Percentiles rank a stretch among this genome's conserved stretches.
Evolutionary conservation across 1,140 invertebrate species (phyloP).

Genomic region (Drosophila suzukii): DNA sequence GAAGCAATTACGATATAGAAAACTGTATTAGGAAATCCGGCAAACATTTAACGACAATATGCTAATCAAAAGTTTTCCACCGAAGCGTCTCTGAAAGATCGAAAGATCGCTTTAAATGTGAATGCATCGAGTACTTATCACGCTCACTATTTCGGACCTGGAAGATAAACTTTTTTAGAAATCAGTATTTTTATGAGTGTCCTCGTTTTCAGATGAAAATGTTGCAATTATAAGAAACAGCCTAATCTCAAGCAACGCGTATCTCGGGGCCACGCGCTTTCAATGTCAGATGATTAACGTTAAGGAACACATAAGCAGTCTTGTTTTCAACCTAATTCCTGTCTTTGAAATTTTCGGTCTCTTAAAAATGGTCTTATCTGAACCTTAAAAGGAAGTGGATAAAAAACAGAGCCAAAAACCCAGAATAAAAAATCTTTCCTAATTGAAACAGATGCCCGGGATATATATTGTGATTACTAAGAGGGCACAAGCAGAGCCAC

Average conservation of each 20-base stretch:
- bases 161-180: too few relatives aligned
- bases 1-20: conserved; percentile 1
- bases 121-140: neutral
- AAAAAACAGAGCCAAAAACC: neutral
- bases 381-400: neutral
- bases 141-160: neutral
- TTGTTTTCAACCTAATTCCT: conserved; percentile 5
- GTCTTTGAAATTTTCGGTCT: conserved; percentile 37
- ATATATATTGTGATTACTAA: conserved; percentile 32
- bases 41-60: neutral
- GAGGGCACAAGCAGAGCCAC: neutral
- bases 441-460: conserved; percentile 43
- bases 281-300: conserved; percentile 51
- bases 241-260: neutral
- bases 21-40: conserved; percentile 31
- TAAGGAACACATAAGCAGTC: neutral
- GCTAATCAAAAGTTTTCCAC: neutral
- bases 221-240: neutral
- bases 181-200: neutral
- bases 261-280: conserved; percentile 2
- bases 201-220: neutral
- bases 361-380: conserved; percentile 30
- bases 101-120: neutral
- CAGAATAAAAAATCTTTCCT: conserved; percentile 15
- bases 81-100: conserved; percentile 10